phyloP scores from a whole-genome alignment of 2,797 vertebrate genomes.

The Peromyscus attwateri region DNA sequence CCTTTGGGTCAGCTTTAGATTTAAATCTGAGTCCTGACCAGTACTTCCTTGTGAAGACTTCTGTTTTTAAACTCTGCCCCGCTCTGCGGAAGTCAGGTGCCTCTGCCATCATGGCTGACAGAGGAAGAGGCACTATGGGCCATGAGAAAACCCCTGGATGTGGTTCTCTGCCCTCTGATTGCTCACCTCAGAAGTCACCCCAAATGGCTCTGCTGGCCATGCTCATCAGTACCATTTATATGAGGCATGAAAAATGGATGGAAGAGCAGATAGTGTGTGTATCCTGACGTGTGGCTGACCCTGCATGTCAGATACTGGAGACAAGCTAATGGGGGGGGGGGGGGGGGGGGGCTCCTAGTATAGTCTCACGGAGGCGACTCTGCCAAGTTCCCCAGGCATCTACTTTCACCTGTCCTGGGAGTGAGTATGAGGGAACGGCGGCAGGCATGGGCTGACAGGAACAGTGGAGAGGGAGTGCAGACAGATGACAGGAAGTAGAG shows the following conservation, averaged over 20 bases:
- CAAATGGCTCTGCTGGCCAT: background rate
- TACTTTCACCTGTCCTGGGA: background rate
- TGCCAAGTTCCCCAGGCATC: background rate
- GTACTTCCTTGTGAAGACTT: background rate
- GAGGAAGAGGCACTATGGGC: background rate
- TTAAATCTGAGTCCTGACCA: background rate
- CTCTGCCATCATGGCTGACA: background rate
- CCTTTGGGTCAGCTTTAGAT: background rate
- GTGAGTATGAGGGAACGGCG: no score
- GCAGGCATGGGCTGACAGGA: background rate
- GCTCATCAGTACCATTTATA: accelerated
- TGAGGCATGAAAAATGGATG: background rate
- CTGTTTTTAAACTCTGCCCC: background rate
- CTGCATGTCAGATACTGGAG: accelerated
- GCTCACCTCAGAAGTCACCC: background rate
- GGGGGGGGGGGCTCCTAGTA: background rate
- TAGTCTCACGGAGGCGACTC: no score
- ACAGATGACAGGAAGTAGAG: background rate
- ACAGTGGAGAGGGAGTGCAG: background rate
- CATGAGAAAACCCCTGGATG: background rate
- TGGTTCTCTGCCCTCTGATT: background rate
- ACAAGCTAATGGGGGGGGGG: background rate
- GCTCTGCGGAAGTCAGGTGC: background rate
- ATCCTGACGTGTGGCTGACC: background rate
- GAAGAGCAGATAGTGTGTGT: background rate